Base-by-base conservation (phyloP, 2,113 vertebrate species). In the Eurypyga helias region DNA sequence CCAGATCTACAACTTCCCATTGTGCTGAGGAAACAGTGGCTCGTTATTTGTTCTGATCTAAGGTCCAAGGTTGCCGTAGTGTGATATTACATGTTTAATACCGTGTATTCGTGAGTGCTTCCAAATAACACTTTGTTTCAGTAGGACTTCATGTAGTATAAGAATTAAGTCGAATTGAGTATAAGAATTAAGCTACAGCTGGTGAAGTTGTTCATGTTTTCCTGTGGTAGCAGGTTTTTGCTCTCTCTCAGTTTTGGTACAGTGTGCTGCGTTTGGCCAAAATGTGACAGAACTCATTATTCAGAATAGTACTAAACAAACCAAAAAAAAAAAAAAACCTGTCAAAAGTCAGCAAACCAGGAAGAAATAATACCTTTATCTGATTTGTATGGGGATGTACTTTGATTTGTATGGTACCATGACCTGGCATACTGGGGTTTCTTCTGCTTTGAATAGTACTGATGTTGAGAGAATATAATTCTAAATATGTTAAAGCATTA, bases 261-360 rank as follows among this genome's bases (percentile, higher is more conserved):
- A 36, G 2, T 23, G 67, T 90, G 67, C 46, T 85, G 83, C 67
- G 10, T 83, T 93, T 88, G 88, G 64, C 60, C 77, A 80, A 90
- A 91, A 85, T 89, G 70, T 79, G 84, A 58, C 51, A 66, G 62
- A 85, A 61, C 65, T 84, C 16, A 4, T 54, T 76, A 17, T 76
- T 91, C 46, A 41, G 71, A 54, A 12, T 46, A 36, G 21, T 43
- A 38, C 58, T 29, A 41, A 41, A 41, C 41, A 41, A 41, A 41
- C 41, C n/a, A 23, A 79, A 38, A 7, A 6, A 70, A 49, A 55
- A n/a, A 61, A 51, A 71, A 54, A 25, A 38, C 29, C 65, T 76
- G 17, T 33, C 69, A 28, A n/a, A 82, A 84, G 24, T 51, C 34
- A 71, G 57, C 67, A 82, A 67, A 61, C 10, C 8, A 13, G 49